phyloP scores from a whole-genome alignment of 2,113 vertebrate genomes.

The Forbesichthys agassizii region DNA sequence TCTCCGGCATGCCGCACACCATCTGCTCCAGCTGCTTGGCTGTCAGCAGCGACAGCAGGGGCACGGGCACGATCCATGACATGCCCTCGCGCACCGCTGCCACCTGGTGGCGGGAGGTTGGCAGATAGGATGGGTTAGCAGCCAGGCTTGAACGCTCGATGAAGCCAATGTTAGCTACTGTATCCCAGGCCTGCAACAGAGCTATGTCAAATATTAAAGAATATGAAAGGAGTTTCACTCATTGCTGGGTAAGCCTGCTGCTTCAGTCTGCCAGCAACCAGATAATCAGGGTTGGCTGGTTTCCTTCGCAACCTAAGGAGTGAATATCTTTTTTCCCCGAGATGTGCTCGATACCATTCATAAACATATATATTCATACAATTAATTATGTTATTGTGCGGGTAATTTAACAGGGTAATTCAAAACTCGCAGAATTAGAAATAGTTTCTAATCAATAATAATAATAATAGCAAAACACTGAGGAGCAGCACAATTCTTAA shows the following conservation, averaged over 20 bases:
- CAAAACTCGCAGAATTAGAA: too few relatives aligned
- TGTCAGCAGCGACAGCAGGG: constrained; percentile 81
- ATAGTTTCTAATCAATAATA: too few relatives aligned
- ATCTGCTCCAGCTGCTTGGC: constrained; percentile 83
- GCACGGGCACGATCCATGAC: constrained; percentile 83
- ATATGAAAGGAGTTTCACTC: not conserved
- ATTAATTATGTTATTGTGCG: too few relatives aligned
- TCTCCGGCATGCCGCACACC: constrained; percentile 82
- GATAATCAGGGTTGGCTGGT: not conserved
- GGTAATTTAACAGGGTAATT: too few relatives aligned
- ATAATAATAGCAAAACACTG: too few relatives aligned
- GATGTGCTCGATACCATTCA: too few relatives aligned
- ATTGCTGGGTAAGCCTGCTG: not conserved
- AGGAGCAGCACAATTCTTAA: too few relatives aligned
- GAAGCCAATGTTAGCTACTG: too few relatives aligned
- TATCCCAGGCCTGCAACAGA: not conserved
- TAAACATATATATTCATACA: too few relatives aligned
- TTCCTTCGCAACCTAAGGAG: constrained; percentile 24
- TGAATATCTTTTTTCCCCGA: not conserved
- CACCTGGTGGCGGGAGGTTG: constrained; percentile 80
- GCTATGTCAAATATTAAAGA: not conserved
- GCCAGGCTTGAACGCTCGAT: not conserved
- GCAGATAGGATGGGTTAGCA: constrained; percentile 56
- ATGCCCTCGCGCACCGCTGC: constrained; percentile 80
- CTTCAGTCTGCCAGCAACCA: not conserved